Conservation (phyloP, 2,797 vertebrate species). For the Siniperca obscura region DNA sequence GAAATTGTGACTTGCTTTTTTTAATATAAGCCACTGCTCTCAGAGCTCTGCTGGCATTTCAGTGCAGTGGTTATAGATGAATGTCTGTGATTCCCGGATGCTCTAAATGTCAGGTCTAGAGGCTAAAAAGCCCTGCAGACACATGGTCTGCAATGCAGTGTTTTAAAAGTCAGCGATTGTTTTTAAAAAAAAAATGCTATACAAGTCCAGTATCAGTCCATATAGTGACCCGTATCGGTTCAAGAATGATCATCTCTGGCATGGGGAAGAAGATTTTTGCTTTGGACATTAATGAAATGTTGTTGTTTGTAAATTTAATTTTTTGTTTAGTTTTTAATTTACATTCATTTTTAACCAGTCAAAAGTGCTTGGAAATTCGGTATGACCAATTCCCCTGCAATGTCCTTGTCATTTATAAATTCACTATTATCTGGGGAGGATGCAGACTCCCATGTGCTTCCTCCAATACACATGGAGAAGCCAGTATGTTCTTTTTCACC, state of each 20-base stretch:
- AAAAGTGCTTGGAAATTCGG: neutral
- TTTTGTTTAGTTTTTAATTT: neutral
- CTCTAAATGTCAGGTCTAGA: constrained; percentile 76
- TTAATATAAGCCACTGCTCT: constrained; percentile 14
- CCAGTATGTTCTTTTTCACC: neutral
- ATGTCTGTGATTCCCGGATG: constrained; percentile 46
- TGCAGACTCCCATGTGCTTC: neutral
- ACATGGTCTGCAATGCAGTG: constrained; percentile 30
- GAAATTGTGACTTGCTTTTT: constrained; percentile 32
- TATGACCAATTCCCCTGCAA: neutral
- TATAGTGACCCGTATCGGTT: neutral
- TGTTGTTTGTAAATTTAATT: neutral
- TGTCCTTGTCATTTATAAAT: neutral
- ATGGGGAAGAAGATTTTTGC: neutral
- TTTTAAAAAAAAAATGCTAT: no score
- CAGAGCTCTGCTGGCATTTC: constrained; percentile 57
- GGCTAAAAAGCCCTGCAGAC: constrained; percentile 64
- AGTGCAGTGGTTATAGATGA: constrained; percentile 39
- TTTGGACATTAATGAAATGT: neutral
- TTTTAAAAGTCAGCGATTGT: constrained; percentile 67
- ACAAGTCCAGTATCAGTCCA: constrained; percentile 11
- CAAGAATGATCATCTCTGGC: neutral
- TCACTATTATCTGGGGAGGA: neutral
- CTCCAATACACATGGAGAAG: neutral
- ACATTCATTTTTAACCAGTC: neutral